Evolutionary conservation across 2,113 vertebrate species (phyloP).

Genomic region (Oryzias woworae): DNA sequence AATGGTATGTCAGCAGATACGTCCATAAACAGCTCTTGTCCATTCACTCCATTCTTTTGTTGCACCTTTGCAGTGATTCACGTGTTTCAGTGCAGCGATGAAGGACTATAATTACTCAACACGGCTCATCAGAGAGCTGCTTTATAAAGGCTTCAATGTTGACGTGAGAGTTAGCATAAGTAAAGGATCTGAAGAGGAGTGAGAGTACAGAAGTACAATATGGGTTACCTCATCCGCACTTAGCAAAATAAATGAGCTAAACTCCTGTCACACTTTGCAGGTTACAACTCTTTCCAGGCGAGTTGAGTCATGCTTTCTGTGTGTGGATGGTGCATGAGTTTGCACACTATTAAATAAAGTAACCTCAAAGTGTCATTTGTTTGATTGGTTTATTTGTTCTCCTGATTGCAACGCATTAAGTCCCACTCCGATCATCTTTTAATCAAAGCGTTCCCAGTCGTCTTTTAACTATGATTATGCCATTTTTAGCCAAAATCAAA

Average conservation of each 20-base stretch:
- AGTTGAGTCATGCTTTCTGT: constrained; percentile 56
- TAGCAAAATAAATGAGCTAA: constrained; percentile 74
- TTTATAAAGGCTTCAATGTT: constrained; percentile 35
- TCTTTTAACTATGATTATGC: too few species aligned
- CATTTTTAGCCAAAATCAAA: too few species aligned
- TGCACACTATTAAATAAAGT: background rate
- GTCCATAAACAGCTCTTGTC: constrained; percentile 44
- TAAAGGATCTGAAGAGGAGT: constrained; percentile 25
- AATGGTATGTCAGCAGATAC: constrained; percentile 61
- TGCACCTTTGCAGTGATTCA: constrained; percentile 27
- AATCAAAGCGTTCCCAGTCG: too few species aligned
- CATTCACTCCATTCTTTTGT: constrained; percentile 38
- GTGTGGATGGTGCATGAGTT: constrained; percentile 10
- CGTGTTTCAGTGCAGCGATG: constrained; percentile 34
- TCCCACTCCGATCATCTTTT: too few species aligned
- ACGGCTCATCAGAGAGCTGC: constrained; percentile 15
- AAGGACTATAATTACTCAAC: constrained; percentile 54
- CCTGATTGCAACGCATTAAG: too few species aligned
- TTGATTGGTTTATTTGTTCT: too few species aligned
- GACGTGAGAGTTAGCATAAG: constrained; percentile 28
- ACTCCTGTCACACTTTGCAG: constrained; percentile 62
- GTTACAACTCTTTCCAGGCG: constrained; percentile 46
- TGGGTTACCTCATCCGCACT: constrained; percentile 70
- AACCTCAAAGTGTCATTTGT: too few species aligned
- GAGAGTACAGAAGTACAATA: constrained; percentile 31